A percentile compares a stretch with the other conserved stretches of the same genome.
These are phyloP conservation scores for Hirudo medicinalis DNA, from an alignment of 1,140 invertebrate genomes.

Conservation along the genomic window DNA sequence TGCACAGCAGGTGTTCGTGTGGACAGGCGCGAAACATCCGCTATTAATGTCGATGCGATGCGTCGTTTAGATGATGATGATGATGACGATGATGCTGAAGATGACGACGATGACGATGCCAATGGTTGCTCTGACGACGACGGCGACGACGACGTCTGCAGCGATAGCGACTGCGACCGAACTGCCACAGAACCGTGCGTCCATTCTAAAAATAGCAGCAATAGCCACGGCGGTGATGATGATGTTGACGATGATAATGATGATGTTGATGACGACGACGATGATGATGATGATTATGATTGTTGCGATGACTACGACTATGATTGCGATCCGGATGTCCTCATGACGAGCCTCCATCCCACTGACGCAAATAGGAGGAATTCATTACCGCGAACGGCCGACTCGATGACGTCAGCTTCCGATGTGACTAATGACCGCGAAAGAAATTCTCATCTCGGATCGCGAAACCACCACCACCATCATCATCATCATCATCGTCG, in stretches of 20 bases:
- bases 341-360: background rate
- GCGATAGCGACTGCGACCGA: background rate
- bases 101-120: too few relatives aligned
- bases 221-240: background rate
- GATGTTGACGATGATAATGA: background rate
- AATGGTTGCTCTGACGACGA: background rate
- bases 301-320: background rate
- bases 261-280: background rate
- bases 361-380: background rate
- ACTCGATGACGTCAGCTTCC: background rate
- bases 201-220: background rate
- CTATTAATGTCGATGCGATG: too few relatives aligned
- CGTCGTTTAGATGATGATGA: too few relatives aligned
- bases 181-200: background rate
- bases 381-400: background rate
- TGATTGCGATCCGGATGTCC: background rate
- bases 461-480: background rate
- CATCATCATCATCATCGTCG: slow-evolving; percentile 5
- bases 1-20: too few relatives aligned
- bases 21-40: too few relatives aligned
- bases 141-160: background rate
- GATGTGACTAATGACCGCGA: too few relatives aligned
- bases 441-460: background rate
- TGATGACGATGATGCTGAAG: too few relatives aligned
- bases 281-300: background rate